Conservation (phyloP, 1,140 invertebrate species). For the Chrysoperla carnea region DNA sequence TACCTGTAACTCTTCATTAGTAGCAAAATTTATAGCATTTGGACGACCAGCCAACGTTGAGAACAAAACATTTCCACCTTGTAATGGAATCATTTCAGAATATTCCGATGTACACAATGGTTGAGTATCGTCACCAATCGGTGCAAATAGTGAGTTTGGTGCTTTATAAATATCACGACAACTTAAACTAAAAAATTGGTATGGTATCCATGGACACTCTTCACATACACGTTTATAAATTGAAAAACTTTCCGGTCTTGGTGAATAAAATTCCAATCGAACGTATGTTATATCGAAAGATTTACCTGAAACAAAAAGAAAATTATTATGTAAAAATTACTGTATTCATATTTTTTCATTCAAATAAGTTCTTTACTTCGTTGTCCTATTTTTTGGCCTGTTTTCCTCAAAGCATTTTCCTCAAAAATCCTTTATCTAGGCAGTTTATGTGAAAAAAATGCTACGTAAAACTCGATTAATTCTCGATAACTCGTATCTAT, state of each 20-base stretch:
- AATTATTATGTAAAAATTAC: conserved; percentile 2
- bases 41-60: conserved; percentile 90
- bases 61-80: conserved; percentile 90
- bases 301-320: conserved; percentile 56
- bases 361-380: not conserved
- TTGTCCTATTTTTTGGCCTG: too few relatives aligned
- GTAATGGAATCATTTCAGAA: conserved; percentile 91
- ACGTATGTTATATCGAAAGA: conserved; percentile 96
- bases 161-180: conserved; percentile 81
- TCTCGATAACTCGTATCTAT: too few relatives aligned
- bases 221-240: conserved; percentile 79
- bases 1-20: conserved; percentile 74
- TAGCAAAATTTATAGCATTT: conserved; percentile 80
- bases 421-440: too few relatives aligned
- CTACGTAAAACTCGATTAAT: too few relatives aligned
- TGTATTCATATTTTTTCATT: conserved; percentile 2
- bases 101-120: conserved; percentile 92
- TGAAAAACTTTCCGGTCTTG: conserved; percentile 91
- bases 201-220: conserved; percentile 77
- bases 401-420: too few relatives aligned
- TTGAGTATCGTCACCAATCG: conserved; percentile 57
- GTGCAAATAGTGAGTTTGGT: conserved; percentile 51
- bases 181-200: conserved; percentile 89
- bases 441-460: too few relatives aligned
- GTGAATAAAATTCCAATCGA: conserved; percentile 80